Base-by-base conservation (phyloP, 2,797 vertebrate genomes). In the Hafferia zeledoni region DNA sequence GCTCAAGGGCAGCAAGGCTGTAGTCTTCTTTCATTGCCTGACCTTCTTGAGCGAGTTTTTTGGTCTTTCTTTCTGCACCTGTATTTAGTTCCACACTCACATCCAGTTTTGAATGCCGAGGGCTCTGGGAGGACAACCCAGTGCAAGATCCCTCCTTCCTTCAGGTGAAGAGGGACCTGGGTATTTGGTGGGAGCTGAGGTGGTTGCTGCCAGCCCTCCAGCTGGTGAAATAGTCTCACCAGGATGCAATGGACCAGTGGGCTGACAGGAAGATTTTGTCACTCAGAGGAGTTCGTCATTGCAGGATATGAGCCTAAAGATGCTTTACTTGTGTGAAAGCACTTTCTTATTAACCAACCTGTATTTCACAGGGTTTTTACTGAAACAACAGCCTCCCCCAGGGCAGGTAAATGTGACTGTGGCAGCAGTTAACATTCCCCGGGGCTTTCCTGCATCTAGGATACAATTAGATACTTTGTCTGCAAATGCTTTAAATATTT, bases 401-500 rank as follows among this genome's bases (percentile, higher is more conserved):
- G 83, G 94, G 91, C 83, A 94, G 91, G 93, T 91, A 96, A 96
- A 96, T 92, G 95, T 92, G 89, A 59, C 77, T 91, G 83, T 87
- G 76, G 87, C 81, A 95, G 95, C 83, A 93, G 94, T 87, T 50
- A 71, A 49, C 6, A 1, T 56, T 93, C 93, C 91, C 91, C 0
- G 0, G 60, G 78, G 95, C 70, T 86, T 93, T 90, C 39, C 60
- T 83, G 85, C 90, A 91, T 94, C 93, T 84, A 71, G 70, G 80
- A 93, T 91, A 88, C 95, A 89, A 94, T 96, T 95, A 96, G 91
- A 88, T 94, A 83, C 83, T 94, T 96, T 94, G 90, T 96, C 96
- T 97, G 90, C 83, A 96, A 96, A 93, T 53, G 94, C 60, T 96
- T 97, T 96, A 95, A 96, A 96, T 96, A 96, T 95, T 96, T 96